Evolutionary conservation across 1,140 invertebrate species (phyloP), one percentile per base, ranked within the genome.

Genomic region (Chironomus striatipennis): DNA sequence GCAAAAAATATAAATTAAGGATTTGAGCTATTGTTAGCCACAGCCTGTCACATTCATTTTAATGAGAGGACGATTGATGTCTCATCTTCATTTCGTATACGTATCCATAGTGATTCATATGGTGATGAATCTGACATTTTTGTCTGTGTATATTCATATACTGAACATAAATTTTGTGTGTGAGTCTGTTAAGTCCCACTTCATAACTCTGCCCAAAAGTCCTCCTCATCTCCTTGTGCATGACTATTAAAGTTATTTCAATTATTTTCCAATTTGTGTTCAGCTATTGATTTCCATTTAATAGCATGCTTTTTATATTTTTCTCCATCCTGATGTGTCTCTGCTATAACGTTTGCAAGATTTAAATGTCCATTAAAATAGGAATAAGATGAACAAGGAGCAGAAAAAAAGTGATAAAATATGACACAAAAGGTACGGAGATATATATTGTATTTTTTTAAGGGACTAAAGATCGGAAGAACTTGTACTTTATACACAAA

Each of bases 241-340:
- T 57, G 47, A 57, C 47, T 57, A 70, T 70, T 70, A 70, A 70
- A 70, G 65, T 70, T 70, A 70, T 70, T 70, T 70, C 65, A 70
- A 70, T 70, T 70, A 70, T 70, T 70, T 70, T 70, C 65, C 65
- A 70, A 70, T 70, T 70, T 70, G 7, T 70, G 17, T 70, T 70
- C 20, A 8, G 17, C 65, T 70, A 70, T 70, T 21, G 65, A 70
- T 70, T 70, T 70, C 10, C 65, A 70, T 70, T 70, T 70, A 70
- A 70, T 70, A 20, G 17, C 65, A 70, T 70, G 65, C 20, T 70
- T 20, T n/a, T 10, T 57, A 2, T 57, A n/a, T n/a, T n/a, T n/a
- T n/a, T n/a, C n/a, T n/a, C 8, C 64, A 67, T 70, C 12, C 47
- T 57, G 10, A 34, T 34, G 24, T 34, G 2, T 34, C 24, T 34